Evolutionary conservation across 2,113 vertebrate genomes (phyloP).

Genomic region (Gnathonemus echidnorhynchus): DNA sequence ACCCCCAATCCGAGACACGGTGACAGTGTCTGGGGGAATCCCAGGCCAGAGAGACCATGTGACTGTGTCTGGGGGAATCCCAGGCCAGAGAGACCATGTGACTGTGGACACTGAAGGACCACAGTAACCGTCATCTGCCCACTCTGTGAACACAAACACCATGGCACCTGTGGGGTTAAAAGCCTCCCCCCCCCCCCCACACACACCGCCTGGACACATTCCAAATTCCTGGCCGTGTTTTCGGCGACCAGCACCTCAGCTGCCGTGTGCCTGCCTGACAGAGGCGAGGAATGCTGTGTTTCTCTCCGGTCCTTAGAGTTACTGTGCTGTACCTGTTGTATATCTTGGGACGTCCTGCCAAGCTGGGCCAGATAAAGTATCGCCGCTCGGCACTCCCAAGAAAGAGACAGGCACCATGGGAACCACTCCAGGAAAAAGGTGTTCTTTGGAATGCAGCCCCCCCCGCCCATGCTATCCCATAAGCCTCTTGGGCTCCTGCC

Average conservation of each 20-base stretch:
- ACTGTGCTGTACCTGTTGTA: neutral
- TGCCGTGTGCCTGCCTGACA: neutral
- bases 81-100: neutral
- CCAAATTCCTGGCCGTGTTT: neutral
- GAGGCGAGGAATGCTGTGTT: neutral
- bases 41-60: neutral
- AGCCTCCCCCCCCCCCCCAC: neutral
- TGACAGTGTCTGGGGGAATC: neutral
- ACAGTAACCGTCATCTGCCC: neutral
- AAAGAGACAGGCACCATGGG: neutral
- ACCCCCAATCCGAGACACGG: neutral
- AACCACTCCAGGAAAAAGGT: neutral
- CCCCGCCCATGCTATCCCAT: neutral
- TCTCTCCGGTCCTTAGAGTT: neutral
- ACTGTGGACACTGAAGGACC: neutral
- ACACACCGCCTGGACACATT: neutral
- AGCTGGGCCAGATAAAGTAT: neutral
- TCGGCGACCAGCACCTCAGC: neutral
- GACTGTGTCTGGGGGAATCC: neutral
- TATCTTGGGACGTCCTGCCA: neutral
- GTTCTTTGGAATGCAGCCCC: neutral
- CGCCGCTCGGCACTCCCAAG: neutral
- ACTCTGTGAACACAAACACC: neutral
- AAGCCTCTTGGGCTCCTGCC: neutral
- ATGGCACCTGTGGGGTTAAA: neutral